Evolutionary conservation across 2,888 invertebrate species (phyloP).

Genomic region (Ophion slaviceki): DNA sequence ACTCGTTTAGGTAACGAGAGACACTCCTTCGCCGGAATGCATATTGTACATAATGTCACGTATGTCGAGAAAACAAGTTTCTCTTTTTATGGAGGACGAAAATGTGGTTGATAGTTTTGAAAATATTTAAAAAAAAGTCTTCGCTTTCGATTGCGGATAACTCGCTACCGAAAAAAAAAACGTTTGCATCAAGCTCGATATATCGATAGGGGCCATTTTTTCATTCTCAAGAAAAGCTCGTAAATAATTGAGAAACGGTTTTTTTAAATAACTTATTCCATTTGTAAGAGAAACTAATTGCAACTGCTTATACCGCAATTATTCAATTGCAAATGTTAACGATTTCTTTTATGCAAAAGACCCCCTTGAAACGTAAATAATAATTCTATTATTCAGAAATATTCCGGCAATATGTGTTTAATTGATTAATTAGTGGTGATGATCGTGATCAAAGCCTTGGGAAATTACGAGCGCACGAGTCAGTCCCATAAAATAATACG

Average conservation of each 20-base stretch:
- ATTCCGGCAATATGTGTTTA: not conserved
- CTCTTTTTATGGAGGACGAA: not conserved
- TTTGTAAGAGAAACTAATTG: too few relatives aligned
- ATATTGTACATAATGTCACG: slow-evolving; percentile 47
- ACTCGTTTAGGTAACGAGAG: slow-evolving; percentile 49
- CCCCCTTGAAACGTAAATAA: not conserved
- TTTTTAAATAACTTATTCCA: too few relatives aligned
- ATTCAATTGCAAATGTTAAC: too few relatives aligned
- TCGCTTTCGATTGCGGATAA: too few relatives aligned
- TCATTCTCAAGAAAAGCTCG: too few relatives aligned
- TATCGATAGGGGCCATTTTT: too few relatives aligned
- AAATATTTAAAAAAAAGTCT: not conserved
- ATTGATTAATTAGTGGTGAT: not conserved
- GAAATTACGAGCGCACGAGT: not conserved
- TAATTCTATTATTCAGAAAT: not conserved
- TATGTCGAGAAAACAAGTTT: slow-evolving; percentile 37
- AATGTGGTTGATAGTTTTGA: slow-evolving; percentile 5
- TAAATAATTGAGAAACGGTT: too few relatives aligned
- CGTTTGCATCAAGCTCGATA: too few relatives aligned
- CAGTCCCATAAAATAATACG: not conserved
- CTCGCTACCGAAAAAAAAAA: too few relatives aligned
- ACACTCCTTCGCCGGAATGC: slow-evolving; percentile 56
- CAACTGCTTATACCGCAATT: too few relatives aligned
- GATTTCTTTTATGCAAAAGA: too few relatives aligned
- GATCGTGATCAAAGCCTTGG: not conserved